These are phyloP conservation scores for Laupala kohalensis DNA, from an alignment of 1,140 invertebrate genomes.

Conservation along the genomic window DNA sequence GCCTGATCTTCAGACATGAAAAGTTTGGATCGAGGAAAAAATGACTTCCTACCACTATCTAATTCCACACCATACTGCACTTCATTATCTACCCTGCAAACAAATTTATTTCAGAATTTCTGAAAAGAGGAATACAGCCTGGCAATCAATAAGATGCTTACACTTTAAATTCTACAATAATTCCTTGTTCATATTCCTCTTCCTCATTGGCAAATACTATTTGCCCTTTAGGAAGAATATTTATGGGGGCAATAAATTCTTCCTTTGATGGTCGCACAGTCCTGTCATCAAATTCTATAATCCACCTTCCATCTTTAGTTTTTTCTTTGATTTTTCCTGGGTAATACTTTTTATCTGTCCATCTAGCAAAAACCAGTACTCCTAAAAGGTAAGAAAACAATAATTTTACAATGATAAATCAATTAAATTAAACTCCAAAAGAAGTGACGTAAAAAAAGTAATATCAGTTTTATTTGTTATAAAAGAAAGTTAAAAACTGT, in stretches of 20 bases:
- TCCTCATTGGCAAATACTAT: slow-evolving; percentile 25
- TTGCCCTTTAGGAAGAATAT: slow-evolving; percentile 21
- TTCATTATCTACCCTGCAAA: background rate
- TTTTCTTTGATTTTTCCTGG: slow-evolving; percentile 37
- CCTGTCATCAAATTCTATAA: slow-evolving; percentile 44
- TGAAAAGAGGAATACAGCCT: background rate
- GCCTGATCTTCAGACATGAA: slow-evolving; percentile 10
- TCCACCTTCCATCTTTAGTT: slow-evolving; percentile 39
- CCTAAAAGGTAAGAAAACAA: background rate
- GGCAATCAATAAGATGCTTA: background rate
- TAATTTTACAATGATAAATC: background rate
- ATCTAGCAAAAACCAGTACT: slow-evolving; percentile 40
- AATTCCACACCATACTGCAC: slow-evolving; percentile 4
- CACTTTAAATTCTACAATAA: slow-evolving; percentile 6
- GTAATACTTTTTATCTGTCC: slow-evolving; percentile 48
- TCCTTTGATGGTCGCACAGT: slow-evolving; percentile 38
- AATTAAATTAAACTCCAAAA: background rate
- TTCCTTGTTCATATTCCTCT: slow-evolving; percentile 21
- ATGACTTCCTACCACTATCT: background rate
- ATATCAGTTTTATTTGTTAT: too few relatives aligned
- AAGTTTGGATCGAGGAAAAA: slow-evolving; percentile 1
- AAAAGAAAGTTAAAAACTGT: too few relatives aligned
- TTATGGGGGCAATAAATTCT: slow-evolving; percentile 39
- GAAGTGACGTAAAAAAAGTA: too few relatives aligned
- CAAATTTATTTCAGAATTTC: background rate